Evolutionary conservation across 1,140 invertebrate genomes (phyloP).

Genomic region (Thrips palmi): DNA sequence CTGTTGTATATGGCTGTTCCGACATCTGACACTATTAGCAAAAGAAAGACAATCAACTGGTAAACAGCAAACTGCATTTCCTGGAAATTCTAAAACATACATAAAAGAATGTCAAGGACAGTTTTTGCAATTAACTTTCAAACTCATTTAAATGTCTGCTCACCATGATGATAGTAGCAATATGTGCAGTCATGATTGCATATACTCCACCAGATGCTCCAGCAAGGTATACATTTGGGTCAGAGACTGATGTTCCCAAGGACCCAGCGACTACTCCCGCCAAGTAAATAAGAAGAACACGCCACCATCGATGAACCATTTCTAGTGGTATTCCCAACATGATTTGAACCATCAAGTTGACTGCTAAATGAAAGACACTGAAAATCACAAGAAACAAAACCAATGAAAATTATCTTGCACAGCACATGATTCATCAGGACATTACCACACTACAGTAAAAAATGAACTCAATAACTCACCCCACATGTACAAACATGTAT

Average conservation of each 20-base stretch:
- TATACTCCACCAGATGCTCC: constrained; percentile 95
- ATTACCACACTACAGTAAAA: constrained; percentile 1
- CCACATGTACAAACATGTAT: constrained; percentile 95
- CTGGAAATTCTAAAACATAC: constrained; percentile 57
- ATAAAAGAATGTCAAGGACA: constrained; percentile 12
- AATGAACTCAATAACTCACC: constrained; percentile 32
- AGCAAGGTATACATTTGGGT: constrained; percentile 69
- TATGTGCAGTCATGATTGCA: constrained; percentile 83
- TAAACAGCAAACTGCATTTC: constrained; percentile 80
- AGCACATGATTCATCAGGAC: background rate
- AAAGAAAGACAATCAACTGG: constrained; percentile 56
- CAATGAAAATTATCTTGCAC: background rate
- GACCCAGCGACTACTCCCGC: constrained; percentile 74
- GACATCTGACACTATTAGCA: constrained; percentile 54
- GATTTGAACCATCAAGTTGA: constrained; percentile 83
- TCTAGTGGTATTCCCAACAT: constrained; percentile 83
- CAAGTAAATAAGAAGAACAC: constrained; percentile 61
- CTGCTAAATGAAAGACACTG: constrained; percentile 66
- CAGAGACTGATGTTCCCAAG: constrained; percentile 73
- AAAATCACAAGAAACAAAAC: constrained; percentile 17
- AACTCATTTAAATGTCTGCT: no score
- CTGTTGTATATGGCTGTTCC: constrained; percentile 67
- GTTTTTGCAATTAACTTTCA: no score
- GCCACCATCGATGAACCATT: constrained; percentile 90
- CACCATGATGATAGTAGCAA: constrained; percentile 86